Evolutionary conservation across 2,797 vertebrate species (phyloP).

Genomic region (Calcarius lapponicus): DNA sequence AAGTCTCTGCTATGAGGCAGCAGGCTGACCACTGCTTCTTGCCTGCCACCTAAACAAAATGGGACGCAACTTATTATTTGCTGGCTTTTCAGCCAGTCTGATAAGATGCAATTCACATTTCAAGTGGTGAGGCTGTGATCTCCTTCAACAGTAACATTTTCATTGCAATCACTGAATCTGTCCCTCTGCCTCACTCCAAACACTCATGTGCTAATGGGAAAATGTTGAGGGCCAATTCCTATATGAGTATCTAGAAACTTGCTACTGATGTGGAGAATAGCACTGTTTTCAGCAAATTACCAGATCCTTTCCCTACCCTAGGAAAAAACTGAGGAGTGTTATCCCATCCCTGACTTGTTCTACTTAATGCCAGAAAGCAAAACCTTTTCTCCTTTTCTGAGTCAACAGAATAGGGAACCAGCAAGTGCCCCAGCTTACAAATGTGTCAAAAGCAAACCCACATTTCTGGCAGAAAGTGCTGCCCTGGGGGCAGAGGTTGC

Average conservation of each 20-base stretch:
- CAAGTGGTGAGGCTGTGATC: not conserved
- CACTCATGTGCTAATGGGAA: not conserved
- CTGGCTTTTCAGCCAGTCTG: not conserved
- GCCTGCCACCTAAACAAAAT: constrained; percentile 23
- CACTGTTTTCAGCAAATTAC: not conserved
- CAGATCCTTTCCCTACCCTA: not conserved
- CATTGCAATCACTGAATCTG: not conserved
- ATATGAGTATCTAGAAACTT: not conserved
- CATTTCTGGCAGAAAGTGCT: not conserved
- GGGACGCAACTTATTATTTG: not conserved
- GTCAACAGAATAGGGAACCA: not conserved
- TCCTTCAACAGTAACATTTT: not conserved
- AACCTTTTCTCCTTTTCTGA: not conserved
- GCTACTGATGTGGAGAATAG: not conserved
- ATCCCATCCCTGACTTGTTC: not conserved
- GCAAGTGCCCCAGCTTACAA: not conserved
- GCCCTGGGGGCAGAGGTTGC: not conserved
- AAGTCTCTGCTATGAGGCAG: not conserved
- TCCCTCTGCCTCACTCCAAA: not conserved
- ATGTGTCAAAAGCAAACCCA: not conserved
- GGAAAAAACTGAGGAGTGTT: not conserved
- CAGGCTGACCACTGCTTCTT: constrained; percentile 23
- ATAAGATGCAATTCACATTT: not conserved
- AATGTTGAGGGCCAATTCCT: not conserved
- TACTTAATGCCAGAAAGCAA: not conserved